Conservation (phyloP, 1,140 invertebrate genomes). For the Cotesia typhae region DNA sequence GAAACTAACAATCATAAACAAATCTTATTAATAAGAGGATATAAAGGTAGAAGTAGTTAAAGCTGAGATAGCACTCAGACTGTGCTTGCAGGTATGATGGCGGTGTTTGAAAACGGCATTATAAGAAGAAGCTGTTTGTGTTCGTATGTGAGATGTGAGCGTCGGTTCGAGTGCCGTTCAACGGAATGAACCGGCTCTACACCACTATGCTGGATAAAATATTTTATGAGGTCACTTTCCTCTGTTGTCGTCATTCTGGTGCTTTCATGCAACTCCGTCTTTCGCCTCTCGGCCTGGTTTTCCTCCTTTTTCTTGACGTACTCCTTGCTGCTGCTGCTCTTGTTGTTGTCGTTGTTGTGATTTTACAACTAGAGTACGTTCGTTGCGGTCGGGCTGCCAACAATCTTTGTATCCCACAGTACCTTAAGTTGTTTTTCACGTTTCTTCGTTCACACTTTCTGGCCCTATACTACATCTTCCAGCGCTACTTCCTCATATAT, state of each 20-base stretch:
- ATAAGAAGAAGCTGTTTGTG: conserved; percentile 19
- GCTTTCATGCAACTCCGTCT: too few species aligned
- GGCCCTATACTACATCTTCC: not conserved
- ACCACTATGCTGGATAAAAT: conserved; percentile 17
- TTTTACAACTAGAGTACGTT: not conserved
- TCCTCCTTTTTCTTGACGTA: not conserved
- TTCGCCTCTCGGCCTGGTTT: not conserved
- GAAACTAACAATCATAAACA: not conserved
- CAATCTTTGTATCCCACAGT: not conserved
- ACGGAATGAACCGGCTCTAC: conserved; percentile 1
- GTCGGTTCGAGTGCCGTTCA: conserved; percentile 8
- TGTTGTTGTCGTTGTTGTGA: not conserved
- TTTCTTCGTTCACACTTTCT: conserved; percentile 3
- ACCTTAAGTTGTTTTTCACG: conserved; percentile 19
- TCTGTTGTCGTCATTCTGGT: not conserved
- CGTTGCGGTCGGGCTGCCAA: conserved; percentile 14
- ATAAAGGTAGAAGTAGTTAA: not conserved
- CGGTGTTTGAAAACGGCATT: not conserved
- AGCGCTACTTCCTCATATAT: not conserved
- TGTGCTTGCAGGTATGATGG: conserved; percentile 19
- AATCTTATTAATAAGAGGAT: conserved; percentile 3
- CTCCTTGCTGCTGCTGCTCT: not conserved
- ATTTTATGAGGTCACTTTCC: conserved; percentile 38
- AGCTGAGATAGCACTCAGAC: not conserved
- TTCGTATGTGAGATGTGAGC: conserved; percentile 3